phyloP scores from a whole-genome alignment of 2,888 invertebrate species.

The Dusona sp. region DNA sequence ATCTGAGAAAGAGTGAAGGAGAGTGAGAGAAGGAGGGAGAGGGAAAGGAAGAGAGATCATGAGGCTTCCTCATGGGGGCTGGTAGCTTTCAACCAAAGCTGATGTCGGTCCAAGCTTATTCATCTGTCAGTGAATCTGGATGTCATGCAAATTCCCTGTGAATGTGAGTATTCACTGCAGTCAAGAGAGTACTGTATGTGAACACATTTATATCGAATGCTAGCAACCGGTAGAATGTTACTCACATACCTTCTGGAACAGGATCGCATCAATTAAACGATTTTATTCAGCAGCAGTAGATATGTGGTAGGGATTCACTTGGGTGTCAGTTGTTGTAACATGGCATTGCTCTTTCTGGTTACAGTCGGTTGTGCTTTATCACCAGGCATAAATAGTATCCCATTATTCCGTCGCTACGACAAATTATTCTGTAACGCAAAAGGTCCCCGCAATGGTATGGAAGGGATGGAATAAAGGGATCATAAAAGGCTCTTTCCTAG shows the following conservation, averaged over 20 bases:
- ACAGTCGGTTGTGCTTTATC: slow-evolving; percentile 12
- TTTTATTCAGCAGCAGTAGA: slow-evolving; percentile 4
- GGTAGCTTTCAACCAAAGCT: neutral
- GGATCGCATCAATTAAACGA: slow-evolving; percentile 14
- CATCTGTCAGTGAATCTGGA: slow-evolving; percentile 11
- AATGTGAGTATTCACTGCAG: slow-evolving; percentile 12
- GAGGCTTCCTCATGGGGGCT: neutral
- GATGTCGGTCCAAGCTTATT: slow-evolving; percentile 5
- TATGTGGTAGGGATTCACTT: slow-evolving; percentile 4
- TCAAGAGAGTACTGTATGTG: neutral
- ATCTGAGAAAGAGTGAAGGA: neutral
- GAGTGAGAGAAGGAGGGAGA: neutral
- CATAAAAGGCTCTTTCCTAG: slow-evolving; percentile 1
- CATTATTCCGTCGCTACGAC: slow-evolving; percentile 7
- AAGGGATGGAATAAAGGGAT: neutral
- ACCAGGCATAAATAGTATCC: neutral
- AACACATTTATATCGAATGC: neutral
- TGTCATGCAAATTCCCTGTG: slow-evolving; percentile 2
- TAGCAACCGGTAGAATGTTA: neutral
- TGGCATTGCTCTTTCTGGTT: slow-evolving; percentile 4
- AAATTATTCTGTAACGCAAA: slow-evolving; percentile 33
- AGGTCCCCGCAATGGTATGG: slow-evolving; percentile 14
- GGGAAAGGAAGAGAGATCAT: neutral
- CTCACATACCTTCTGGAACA: neutral
- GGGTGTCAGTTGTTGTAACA: neutral